These are phyloP conservation scores for Caenorhabditis sp. DNA, from an alignment of 2,888 invertebrate genomes.

Conservation along the genomic window DNA sequence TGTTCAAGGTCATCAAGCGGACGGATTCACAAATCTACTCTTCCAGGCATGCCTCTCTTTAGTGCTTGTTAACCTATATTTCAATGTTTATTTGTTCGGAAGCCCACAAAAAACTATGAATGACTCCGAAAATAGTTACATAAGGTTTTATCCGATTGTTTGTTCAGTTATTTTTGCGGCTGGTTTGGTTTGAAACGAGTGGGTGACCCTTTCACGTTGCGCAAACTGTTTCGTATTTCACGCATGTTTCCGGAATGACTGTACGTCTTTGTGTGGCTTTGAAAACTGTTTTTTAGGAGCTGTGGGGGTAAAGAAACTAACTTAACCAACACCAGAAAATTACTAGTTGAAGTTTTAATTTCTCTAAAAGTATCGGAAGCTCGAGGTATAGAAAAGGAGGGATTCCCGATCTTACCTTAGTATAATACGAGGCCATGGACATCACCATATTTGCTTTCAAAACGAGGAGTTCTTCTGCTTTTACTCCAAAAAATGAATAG, in stretches of 20 bases:
- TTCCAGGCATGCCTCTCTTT: constrained; percentile 1
- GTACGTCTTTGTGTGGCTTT: too few relatives aligned
- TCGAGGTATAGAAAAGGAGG: too few relatives aligned
- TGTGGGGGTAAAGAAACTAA: too few relatives aligned
- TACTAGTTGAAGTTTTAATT: too few relatives aligned
- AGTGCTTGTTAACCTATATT: constrained; percentile 17
- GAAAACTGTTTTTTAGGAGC: too few relatives aligned
- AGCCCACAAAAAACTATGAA: neutral
- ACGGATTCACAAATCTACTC: constrained; percentile 7
- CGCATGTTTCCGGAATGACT: too few relatives aligned
- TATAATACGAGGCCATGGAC: neutral
- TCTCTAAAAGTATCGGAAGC: too few relatives aligned
- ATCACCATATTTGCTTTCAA: constrained; percentile 1
- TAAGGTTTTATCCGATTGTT: neutral
- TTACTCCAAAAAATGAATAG: constrained; percentile 1
- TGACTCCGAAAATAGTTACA: constrained; percentile 6
- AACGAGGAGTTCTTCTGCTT: neutral
- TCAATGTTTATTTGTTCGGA: neutral
- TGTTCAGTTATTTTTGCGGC: constrained; percentile 8
- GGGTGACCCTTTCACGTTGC: constrained; percentile 6
- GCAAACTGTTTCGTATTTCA: neutral
- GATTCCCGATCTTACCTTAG: neutral
- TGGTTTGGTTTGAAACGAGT: neutral
- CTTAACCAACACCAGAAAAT: too few relatives aligned
- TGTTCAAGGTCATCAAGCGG: constrained; percentile 19